These are phyloP conservation scores for Aphelinus certus DNA, from an alignment of 1,140 invertebrate genomes.

Conservation along the genomic window DNA sequence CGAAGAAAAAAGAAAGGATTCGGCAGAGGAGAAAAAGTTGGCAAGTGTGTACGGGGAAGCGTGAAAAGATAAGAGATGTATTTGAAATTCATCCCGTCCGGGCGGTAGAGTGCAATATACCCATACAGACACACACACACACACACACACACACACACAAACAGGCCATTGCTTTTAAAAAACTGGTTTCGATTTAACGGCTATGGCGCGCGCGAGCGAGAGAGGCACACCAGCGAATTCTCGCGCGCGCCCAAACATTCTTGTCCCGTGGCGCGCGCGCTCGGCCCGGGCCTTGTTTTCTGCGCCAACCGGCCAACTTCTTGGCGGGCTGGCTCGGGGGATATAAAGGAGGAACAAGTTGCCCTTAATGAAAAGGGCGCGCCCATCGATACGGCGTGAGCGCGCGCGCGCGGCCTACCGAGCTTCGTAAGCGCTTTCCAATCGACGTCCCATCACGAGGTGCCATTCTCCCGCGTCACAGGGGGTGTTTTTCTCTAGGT, in stretches of 20 bases:
- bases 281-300: neutral
- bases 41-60: too few species aligned
- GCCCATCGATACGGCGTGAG: too few species aligned
- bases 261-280: neutral
- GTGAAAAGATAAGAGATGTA: neutral
- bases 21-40: too few species aligned
- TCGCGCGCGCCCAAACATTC: slow-evolving; percentile 29
- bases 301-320: slow-evolving; percentile 15
- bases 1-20: too few species aligned
- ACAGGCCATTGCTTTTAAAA: slow-evolving; percentile 31
- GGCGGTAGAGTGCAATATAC: neutral
- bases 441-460: slow-evolving; percentile 1
- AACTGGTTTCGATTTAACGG: slow-evolving; percentile 39
- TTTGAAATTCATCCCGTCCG: neutral
- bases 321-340: slow-evolving; percentile 4
- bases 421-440: neutral
- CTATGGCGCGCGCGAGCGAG: neutral
- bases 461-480: slow-evolving; percentile 20
- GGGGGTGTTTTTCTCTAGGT: neutral
- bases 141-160: too few species aligned
- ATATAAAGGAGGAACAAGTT: too few species aligned
- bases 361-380: neutral
- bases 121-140: neutral
- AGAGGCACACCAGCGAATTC: slow-evolving; percentile 9
- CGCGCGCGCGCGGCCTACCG: too few species aligned